Evolutionary conservation across 1,140 invertebrate genomes (phyloP), one percentile per base, ranked within the genome.

Genomic region (Probaryconus sp.): DNA sequence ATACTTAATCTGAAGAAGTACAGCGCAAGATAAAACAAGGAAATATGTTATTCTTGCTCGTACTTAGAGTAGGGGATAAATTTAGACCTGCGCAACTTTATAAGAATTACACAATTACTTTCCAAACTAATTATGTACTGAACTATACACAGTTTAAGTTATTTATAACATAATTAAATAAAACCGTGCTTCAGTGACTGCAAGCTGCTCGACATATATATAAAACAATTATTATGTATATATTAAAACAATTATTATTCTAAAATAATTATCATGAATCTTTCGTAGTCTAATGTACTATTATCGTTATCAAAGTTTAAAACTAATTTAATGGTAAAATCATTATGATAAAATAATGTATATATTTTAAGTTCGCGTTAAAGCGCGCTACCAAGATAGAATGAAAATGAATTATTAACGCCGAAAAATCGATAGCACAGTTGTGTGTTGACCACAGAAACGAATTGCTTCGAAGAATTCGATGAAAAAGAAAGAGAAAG

Each of bases 1-100:
- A 30, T 69, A 48, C 47, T 47, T 69, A 65, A 74, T 74, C 63
- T 74, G 56, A 67, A 67, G 40, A 74, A 74, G 67, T 63, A 67
- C 42, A 50, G 61, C 33, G 63, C 40, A 51, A 65, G 60, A 69
- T 64, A 69, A 69, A 40, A 65, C 37, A 28, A 61, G 10, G 47
- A 60, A 65, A 50, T n/a, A 38, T 75, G 63, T 74, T 74, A 56
- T 65, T 75, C 65, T 75, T 70, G 43, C 31, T 56, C 9, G 28
- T 64, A 74, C 71, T 68, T 58, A 31, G 47, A 61, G 18, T 16
- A 37, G 40, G 18, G 17, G 64, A 33, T 67, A 37, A 61, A 76
- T 61, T 65, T 67, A 40, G 67, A 40, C 43, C 37, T 50, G 18
- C 55, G 51, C 53, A 71, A 76, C 48, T 76, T 71, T 56, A 58